Evolutionary conservation across 1,140 invertebrate genomes (phyloP).

Genomic region (Callitettix versicolor): DNA sequence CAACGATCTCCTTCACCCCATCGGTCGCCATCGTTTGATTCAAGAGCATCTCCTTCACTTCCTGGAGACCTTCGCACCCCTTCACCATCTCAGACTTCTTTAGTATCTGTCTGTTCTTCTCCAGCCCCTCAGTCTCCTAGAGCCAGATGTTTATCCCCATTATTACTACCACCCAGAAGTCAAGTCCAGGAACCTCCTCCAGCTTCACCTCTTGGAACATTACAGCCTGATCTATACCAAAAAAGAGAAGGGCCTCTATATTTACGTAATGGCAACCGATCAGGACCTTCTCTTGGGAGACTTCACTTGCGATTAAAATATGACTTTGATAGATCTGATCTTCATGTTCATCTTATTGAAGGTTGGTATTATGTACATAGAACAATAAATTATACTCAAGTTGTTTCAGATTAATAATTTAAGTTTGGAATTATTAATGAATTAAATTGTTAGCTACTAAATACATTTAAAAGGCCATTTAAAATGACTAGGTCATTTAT

Average conservation of each 20-base stretch:
- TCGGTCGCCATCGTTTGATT: slow-evolving; percentile 44
- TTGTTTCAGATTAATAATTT: too few species aligned
- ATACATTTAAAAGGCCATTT: too few species aligned
- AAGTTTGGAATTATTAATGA: too few species aligned
- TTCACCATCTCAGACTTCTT: slow-evolving; percentile 44
- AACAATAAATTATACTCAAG: too few species aligned
- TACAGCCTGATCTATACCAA: slow-evolving; percentile 76
- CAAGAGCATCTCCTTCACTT: slow-evolving; percentile 13
- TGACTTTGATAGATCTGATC: slow-evolving; percentile 78
- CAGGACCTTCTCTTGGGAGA: slow-evolving; percentile 54
- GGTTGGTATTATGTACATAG: slow-evolving; percentile 37
- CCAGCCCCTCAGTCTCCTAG: slow-evolving; percentile 29
- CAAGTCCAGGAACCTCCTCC: slow-evolving; percentile 25
- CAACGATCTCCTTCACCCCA: slow-evolving; percentile 57
- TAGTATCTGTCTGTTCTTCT: slow-evolving; percentile 38
- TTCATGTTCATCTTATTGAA: slow-evolving; percentile 80
- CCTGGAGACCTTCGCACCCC: slow-evolving; percentile 21
- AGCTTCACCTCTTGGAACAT: slow-evolving; percentile 65
- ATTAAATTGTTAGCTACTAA: too few species aligned
- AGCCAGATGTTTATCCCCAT: slow-evolving; percentile 51
- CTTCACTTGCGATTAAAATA: slow-evolving; percentile 79
- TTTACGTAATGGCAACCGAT: slow-evolving; percentile 42
- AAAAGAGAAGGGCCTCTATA: slow-evolving; percentile 61
- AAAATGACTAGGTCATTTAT: too few species aligned
- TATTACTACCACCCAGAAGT: slow-evolving; percentile 45